Evolutionary conservation across 1,140 invertebrate genomes (phyloP).

Genomic region (Idris sp.): DNA sequence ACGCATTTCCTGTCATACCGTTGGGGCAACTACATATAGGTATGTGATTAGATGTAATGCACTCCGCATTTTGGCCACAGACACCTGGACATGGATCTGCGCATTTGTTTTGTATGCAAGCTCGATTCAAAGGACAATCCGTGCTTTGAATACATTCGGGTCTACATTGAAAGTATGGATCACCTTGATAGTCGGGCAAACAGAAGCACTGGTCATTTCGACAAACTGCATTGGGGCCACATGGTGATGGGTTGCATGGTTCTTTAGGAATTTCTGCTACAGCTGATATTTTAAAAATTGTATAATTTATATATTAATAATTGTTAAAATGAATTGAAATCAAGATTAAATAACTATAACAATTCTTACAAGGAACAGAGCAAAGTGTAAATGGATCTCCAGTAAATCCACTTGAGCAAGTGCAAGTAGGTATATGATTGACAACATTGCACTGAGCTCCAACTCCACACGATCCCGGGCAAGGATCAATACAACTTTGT

Average conservation of each 20-base stretch:
- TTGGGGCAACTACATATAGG: constrained; percentile 83
- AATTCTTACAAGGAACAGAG: constrained; percentile 71
- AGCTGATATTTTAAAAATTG: constrained; percentile 24
- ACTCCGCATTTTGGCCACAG: constrained; percentile 83
- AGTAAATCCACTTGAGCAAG: constrained; percentile 82
- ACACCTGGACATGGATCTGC: constrained; percentile 84
- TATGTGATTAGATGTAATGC: constrained; percentile 82
- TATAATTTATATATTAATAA: too few species aligned
- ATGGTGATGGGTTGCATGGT: constrained; percentile 85
- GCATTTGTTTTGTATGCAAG: constrained; percentile 84
- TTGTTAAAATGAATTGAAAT: too few species aligned
- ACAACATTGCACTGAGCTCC: constrained; percentile 84
- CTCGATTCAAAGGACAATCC: constrained; percentile 81
- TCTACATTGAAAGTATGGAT: constrained; percentile 82
- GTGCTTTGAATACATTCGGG: constrained; percentile 84
- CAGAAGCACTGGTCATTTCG: constrained; percentile 83
- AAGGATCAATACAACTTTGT: constrained; percentile 86
- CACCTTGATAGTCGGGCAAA: constrained; percentile 81
- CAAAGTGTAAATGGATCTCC: constrained; percentile 85
- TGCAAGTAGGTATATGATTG: constrained; percentile 85
- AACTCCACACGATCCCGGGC: constrained; percentile 85
- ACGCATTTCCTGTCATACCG: constrained; percentile 85
- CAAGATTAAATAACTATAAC: too few species aligned
- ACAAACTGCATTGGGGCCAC: constrained; percentile 84
- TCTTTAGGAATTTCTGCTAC: constrained; percentile 71